Percentiles rank a stretch among this genome's conserved stretches.
Conservation (phyloP, 1,140 invertebrate genomes). For the Papilio polytes region DNA sequence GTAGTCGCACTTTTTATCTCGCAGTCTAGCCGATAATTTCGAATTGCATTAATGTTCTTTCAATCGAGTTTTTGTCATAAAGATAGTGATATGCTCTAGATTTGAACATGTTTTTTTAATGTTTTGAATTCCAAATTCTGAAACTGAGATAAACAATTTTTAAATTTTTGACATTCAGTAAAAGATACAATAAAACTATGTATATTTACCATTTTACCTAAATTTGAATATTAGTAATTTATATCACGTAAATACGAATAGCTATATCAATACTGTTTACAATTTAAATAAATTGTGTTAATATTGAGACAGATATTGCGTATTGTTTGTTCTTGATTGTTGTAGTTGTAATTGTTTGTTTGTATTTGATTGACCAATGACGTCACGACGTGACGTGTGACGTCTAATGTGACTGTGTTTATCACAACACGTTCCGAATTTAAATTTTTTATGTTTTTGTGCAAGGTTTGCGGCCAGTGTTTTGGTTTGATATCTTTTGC, state of each 20-base stretch:
- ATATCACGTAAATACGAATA: not conserved
- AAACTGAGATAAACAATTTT: not conserved
- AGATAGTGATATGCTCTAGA: not conserved
- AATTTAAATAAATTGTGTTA: not conserved
- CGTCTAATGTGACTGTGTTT: not conserved
- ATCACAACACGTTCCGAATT: not conserved
- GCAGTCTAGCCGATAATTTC: not conserved
- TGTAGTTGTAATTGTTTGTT: too few species aligned
- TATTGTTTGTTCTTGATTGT: not conserved
- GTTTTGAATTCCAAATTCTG: not conserved
- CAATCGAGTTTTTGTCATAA: conserved; percentile 6
- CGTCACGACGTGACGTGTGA: too few species aligned
- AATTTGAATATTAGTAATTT: not conserved
- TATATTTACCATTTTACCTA: too few species aligned
- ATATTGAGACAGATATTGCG: not conserved
- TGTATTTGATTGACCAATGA: not conserved
- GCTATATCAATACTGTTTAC: not conserved
- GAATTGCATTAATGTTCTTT: conserved; percentile 5
- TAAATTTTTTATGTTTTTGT: not conserved
- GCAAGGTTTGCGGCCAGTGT: not conserved
- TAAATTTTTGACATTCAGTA: too few species aligned
- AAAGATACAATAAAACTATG: too few species aligned
- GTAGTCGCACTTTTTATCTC: not conserved
- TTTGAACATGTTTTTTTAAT: not conserved
- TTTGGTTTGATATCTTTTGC: not conserved